A percentile compares a stretch with the other conserved stretches of the same genome.
Conservation (phyloP, 2,888 invertebrate genomes). For the Petrophora chlorosata region DNA sequence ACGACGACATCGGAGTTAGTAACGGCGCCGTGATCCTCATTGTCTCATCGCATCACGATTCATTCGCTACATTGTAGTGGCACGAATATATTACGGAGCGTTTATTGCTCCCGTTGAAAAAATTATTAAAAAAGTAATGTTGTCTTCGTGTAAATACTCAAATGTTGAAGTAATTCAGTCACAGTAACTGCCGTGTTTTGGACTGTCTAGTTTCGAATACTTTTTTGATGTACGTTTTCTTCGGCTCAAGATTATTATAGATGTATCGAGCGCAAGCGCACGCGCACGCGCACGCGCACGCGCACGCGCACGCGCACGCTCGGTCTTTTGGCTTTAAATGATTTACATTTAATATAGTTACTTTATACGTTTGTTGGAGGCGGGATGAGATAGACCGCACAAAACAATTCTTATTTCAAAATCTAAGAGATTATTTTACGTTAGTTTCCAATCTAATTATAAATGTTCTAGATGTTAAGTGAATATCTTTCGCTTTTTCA, state of each 20-base stretch:
- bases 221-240: slow-evolving; percentile 32
- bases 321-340: slow-evolving; percentile 53
- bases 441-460: slow-evolving; percentile 29
- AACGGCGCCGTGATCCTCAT: background rate
- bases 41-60: background rate
- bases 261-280: slow-evolving; percentile 27
- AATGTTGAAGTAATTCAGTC: slow-evolving; percentile 26
- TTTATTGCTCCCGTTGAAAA: background rate
- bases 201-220: slow-evolving; percentile 48
- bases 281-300: too few species aligned
- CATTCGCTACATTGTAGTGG: too few species aligned
- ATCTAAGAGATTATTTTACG: slow-evolving; percentile 55
- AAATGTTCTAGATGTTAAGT: slow-evolving; percentile 38
- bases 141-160: slow-evolving; percentile 3
- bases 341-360: slow-evolving; percentile 42
- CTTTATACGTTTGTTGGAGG: slow-evolving; percentile 41
- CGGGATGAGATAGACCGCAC: slow-evolving; percentile 56
- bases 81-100: slow-evolving; percentile 3
- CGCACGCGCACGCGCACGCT: too few species aligned
- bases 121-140: background rate
- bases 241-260: slow-evolving; percentile 47
- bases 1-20: slow-evolving; percentile 4
- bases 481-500: slow-evolving; percentile 41
- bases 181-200: slow-evolving; percentile 60
- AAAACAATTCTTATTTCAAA: slow-evolving; percentile 52